Base-by-base conservation (phyloP, 2,888 invertebrate species). In the Ophion ventricosus region DNA sequence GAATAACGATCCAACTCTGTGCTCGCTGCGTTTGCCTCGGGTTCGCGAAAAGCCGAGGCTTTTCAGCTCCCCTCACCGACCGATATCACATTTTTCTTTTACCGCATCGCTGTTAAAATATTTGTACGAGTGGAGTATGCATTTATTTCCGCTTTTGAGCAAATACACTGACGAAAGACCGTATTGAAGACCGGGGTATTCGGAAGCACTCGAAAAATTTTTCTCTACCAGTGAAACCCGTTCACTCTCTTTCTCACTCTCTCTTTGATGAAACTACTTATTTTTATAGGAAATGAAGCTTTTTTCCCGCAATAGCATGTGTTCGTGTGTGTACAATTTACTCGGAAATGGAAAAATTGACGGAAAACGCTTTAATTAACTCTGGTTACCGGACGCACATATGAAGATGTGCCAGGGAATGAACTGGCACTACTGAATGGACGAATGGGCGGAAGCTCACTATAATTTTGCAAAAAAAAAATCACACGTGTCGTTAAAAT, bases 1-100 rank as follows among this genome's bases (percentile, higher is more conserved):
- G 72, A 79, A 63, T 75, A 79, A 70, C 79, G 70, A 75, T 59
- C 72, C 23, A 64, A 40, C 25, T 63, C 63, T 79, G 40, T 72
- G 56, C 64, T 8, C 56, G 54, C 59, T 54, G 54, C 35, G n/a
- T 49, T 74, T n/a, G 70, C 26, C 49, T 49, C 29, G 61, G n/a
- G 10, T 49, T 57, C 29, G 61, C 25, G 10, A 40, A 59, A 49
- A 35, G 11, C 54, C 67, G 56, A 35, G 70, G 25, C 7, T n/a
- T 25, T 23, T 23, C 23, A 14, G 20, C 14, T 25, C 49, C 14
- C 35, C 14, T 17, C 26, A 14, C 2, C 49, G 14, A 49, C 17
- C 49, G 49, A 49, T 49, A 49, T 49, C 49, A 17, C 17, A 49
- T 49, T 49, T 49, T 17, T 49, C 49, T 17, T 49, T 49, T 17